These are phyloP conservation scores for Hafferia zeledoni DNA, from an alignment of 2,797 vertebrate genomes.

Conservation along the genomic window DNA sequence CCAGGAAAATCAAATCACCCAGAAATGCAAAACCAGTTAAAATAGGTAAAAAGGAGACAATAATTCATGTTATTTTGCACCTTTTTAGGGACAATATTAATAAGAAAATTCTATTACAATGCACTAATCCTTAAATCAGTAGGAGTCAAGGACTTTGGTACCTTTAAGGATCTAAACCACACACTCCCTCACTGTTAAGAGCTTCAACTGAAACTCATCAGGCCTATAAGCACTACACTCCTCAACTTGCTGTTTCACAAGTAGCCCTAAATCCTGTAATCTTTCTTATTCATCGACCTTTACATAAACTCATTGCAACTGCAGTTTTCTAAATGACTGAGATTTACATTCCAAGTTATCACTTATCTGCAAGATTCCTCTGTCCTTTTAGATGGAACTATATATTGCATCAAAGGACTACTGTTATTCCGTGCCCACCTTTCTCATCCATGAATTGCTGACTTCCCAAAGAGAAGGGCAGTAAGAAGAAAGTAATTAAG, in stretches of 20 bases:
- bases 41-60: neutral
- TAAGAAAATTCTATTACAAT: neutral
- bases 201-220: neutral
- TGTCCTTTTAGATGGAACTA: neutral
- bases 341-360: neutral
- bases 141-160: neutral
- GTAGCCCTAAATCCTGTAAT: neutral
- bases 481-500: neutral
- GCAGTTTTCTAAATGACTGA: neutral
- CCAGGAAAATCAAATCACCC: fast-evolving
- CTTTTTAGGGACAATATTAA: neutral
- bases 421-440: neutral
- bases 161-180: neutral
- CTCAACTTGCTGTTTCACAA: neutral
- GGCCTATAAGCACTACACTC: neutral
- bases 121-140: neutral
- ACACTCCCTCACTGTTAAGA: neutral
- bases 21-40: neutral
- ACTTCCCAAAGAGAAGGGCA: neutral
- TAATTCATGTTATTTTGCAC: neutral
- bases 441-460: neutral
- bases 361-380: neutral
- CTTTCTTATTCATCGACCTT: neutral
- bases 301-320: neutral
- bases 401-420: neutral